Evolutionary conservation across 2,113 vertebrate species (phyloP).

Genomic region (Anguilla japonica): DNA sequence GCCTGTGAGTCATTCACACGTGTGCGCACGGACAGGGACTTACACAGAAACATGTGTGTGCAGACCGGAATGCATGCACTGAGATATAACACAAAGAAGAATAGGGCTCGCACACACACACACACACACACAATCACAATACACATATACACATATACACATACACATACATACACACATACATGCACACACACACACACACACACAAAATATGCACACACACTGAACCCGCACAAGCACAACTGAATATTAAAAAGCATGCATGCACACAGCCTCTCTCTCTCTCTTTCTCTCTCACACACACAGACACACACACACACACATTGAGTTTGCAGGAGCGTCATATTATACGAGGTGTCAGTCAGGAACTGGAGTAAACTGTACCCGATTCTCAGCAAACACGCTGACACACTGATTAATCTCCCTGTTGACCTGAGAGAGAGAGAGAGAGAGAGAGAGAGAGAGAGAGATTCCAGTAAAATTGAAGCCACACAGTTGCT

Average conservation of each 20-base stretch:
- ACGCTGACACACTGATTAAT: background rate
- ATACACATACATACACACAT: too few relatives aligned
- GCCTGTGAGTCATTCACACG: background rate
- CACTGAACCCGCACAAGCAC: too few relatives aligned
- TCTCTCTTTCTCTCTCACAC: too few relatives aligned
- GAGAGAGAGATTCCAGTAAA: slow-evolving; percentile 1
- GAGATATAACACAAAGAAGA: background rate
- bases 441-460: background rate
- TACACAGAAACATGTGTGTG: background rate
- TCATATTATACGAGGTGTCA: background rate
- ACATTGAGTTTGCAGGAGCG: background rate
- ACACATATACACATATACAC: too few relatives aligned
- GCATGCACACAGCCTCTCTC: too few relatives aligned
- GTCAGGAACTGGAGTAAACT: background rate
- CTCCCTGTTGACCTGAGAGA: background rate
- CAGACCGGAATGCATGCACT: background rate
- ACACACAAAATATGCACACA: too few relatives aligned
- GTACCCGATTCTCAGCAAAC: background rate
- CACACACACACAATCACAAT: background rate
- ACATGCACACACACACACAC: background rate
- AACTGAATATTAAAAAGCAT: too few relatives aligned
- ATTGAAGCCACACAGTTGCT: background rate
- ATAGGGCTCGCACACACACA: background rate
- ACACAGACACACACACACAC: too few relatives aligned
- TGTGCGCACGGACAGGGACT: background rate